Base-by-base conservation (phyloP, 2,888 invertebrate species). In the Ommatoiulus sabulosus region DNA sequence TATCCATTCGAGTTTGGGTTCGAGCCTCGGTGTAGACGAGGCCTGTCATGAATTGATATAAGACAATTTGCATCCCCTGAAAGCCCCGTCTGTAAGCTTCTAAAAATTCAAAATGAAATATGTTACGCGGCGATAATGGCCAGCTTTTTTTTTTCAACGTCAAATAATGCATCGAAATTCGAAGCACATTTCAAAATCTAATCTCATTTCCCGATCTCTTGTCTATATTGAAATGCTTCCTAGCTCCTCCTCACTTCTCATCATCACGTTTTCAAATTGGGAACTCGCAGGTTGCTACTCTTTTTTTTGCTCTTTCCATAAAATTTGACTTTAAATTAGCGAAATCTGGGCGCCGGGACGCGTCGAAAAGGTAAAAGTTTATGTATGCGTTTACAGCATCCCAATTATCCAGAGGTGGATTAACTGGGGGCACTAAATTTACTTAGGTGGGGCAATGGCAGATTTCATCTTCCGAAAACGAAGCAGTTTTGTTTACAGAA, bases 11-110 rank as follows among this genome's bases (percentile, higher is more conserved):
- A 72, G 72, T 72, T 72, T 72, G 72, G 72, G 72, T 72, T 72
- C 0, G 24, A 24, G 72, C 24, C 10, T 6, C 35, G 2, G 2
- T 2, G 72, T 24, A 24, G 20, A 24, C 72, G 72, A 72, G 24
- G 24, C 72, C 72, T 72, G 72, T 72, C 72, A 72, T 72, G 24
- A 72, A 72, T 72, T 72, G 72, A 72, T 72, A 72, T 72, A 72
- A 72, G 72, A 72, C 72, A 72, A 72, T 72, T 72, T 72, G 72
- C 72, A 72, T 72, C 72, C 24, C 20, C 72, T 24, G 10, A 35
- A 72, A 24, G 24, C 24, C 63, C 72, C 72, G 24, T 72, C n/a
- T 72, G 72, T 72, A 72, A 72, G 72, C 72, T 24, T 72, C 72
- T 72, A 10, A 72, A 72, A 72, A 24, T 24, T 72, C 72, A 72